Evolutionary conservation across 1,140 invertebrate genomes (phyloP).

Genomic region (Portunus trituberculatus): DNA sequence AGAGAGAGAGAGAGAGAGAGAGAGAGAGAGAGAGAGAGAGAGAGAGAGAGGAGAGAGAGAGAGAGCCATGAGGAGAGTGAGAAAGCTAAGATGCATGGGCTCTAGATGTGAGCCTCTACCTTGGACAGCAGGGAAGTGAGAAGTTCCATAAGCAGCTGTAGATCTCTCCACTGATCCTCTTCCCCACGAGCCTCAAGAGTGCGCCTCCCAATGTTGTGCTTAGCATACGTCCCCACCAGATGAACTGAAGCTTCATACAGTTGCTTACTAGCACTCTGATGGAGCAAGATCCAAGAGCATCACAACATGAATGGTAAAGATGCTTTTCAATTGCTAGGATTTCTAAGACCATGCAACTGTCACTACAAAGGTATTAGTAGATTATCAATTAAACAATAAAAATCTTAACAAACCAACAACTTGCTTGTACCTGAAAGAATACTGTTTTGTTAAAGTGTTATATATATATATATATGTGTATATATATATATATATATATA

Average conservation of each 20-base stretch:
- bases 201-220: conserved; percentile 81
- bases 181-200: conserved; percentile 83
- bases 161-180: conserved; percentile 87
- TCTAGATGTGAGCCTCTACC: neutral
- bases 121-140: conserved; percentile 86
- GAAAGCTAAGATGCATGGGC: neutral
- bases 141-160: conserved; percentile 87
- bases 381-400: too few relatives aligned
- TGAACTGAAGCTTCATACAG: conserved; percentile 85
- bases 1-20: too few relatives aligned
- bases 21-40: neutral
- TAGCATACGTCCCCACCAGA: conserved; percentile 87
- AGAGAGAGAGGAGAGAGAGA: neutral
- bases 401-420: too few relatives aligned
- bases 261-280: conserved; percentile 83
- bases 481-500: too few relatives aligned
- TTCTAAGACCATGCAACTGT: too few relatives aligned
- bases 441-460: too few relatives aligned
- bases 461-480: too few relatives aligned
- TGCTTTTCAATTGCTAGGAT: too few relatives aligned
- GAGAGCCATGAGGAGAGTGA: neutral
- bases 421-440: too few relatives aligned
- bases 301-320: conserved; percentile 25
- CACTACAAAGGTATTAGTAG: neutral
- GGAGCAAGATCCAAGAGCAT: conserved; percentile 44